Evolutionary conservation across 2,888 invertebrate species (phyloP), one percentile per base, ranked within the genome.

Genomic region (Sminthurinus aureus): DNA sequence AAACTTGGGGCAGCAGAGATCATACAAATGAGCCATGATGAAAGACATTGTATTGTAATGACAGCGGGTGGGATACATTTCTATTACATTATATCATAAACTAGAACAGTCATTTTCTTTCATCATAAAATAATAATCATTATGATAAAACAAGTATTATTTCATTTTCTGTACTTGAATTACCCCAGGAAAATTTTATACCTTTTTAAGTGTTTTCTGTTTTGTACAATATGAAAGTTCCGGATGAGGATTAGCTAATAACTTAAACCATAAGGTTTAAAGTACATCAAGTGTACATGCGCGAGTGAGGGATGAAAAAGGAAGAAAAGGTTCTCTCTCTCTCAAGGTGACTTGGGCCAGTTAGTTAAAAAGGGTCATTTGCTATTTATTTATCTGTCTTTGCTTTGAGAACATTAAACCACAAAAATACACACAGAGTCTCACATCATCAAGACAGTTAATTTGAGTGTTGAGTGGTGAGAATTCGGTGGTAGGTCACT

Each of bases 301-400:
- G 18, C 9, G 18, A 58, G 58, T 71, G 71, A 24, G 71, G 24
- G 24, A 52, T 51, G 24, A 58, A 24, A 38, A 12, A 67, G 38
- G 69, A 38, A 51, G 67, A 79, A 67, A 79, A 26, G 26, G 38
- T 38, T 38, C 38, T n/a, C n/a, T n/a, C n/a, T n/a, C n/a, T n/a
- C n/a, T 71, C 24, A 22, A 71, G 71, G 24, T 26, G 24, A 71
- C 22, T 71, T 22, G 22, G 24, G 15, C 2, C 15, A 26, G 24
- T 24, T 22, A 26, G 26, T 6, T 24, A 13, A 24, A 13, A 71
- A 58, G 58, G 71, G 71, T 71, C 24, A 69, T 71, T 71, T 71
- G 71, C 26, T 71, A 71, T 71, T 71, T 71, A 24, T 71, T 71
- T 71, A 24, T 71, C 71, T 71, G 20, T 71, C 9, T 52, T 11